Base-by-base conservation (phyloP, 2,888 invertebrate genomes). In the Brenthis daphne region DNA sequence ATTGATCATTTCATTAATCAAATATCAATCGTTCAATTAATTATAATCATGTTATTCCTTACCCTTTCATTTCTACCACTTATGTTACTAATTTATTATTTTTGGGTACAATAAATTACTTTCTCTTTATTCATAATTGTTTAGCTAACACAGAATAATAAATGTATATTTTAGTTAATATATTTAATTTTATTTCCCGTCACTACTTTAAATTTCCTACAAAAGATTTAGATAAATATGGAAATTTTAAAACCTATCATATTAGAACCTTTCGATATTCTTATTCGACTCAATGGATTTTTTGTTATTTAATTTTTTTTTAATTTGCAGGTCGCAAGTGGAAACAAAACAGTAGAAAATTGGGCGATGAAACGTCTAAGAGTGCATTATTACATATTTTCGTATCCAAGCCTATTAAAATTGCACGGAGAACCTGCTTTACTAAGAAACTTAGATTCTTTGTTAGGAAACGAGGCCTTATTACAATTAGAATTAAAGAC, bases 381-480 rank as follows among this genome's bases (percentile, higher is more conserved):
- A 78, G 94, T 95, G 74, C 95, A 95, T 80, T 96, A 96, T 85
- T 97, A 96, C 84, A 95, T 97, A 80, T 96, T 97, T 84, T 95
- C 96, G 14, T 97, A 97, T 79, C 95, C 96, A 6, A 96, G 96
- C 76, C 89, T 97, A 57, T 81, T 97, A 65, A 97, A 97, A 85
- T 91, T 97, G 12, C 96, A 97, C 81, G 96, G 96, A n/a, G 96
- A 97, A 77, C 95, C 95, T 48, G 89, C 94, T 29, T 85, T 97
- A 68, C 87, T 97, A 43, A 94, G 94, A 75, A 94, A 94, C 68
- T 88, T 97, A 68, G 96, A 97, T 85, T 92, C 93, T 8, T 88
- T 97, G 69, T 89, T 97, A 72, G 95, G 95, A 68, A 97, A 97
- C 85, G 97, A 97, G 87, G 97, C 97, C 33, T 94, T 98, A 77